Percentiles rank a stretch among this genome's conserved stretches.
Evolutionary conservation across 2,888 invertebrate species (phyloP).

Genomic region (Apocheima hispidaria): DNA sequence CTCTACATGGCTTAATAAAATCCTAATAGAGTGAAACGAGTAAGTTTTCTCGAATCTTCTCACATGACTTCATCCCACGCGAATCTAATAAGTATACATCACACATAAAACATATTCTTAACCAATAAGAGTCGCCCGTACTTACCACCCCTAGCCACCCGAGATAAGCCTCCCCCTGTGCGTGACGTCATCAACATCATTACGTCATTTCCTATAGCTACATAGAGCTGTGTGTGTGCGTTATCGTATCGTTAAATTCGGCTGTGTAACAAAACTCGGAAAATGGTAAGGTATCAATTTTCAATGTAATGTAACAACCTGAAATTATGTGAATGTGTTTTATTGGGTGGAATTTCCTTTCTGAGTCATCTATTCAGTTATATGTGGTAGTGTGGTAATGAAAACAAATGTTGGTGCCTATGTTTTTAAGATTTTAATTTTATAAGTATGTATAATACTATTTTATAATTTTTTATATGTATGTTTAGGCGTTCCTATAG

Average conservation of each 20-base stretch:
- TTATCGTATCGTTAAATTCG: constrained; percentile 58
- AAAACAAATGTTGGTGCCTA: neutral
- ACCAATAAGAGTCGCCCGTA: constrained; percentile 31
- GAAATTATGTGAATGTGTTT: constrained; percentile 35
- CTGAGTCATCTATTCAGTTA: constrained; percentile 18
- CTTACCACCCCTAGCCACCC: constrained; percentile 35
- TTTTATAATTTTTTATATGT: too few relatives aligned
- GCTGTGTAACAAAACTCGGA: constrained; percentile 51
- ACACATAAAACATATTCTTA: constrained; percentile 33
- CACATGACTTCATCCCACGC: constrained; percentile 23
- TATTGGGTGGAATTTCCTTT: constrained; percentile 26
- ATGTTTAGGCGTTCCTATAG: too few relatives aligned
- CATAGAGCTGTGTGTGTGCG: constrained; percentile 53
- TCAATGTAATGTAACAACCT: constrained; percentile 36
- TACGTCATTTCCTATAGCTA: constrained; percentile 52
- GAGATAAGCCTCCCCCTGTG: constrained; percentile 45
- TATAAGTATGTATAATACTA: too few relatives aligned
- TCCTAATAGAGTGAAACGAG: constrained; percentile 9
- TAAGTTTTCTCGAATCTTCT: constrained; percentile 3
- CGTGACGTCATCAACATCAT: constrained; percentile 70
- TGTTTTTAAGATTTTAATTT: too few relatives aligned
- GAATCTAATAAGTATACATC: constrained; percentile 31
- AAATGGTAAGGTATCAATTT: constrained; percentile 41
- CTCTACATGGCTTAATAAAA: neutral
- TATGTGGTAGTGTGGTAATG: neutral